Evolutionary conservation across 2,797 vertebrate species (phyloP).

Genomic region (Coregonus suidteri): DNA sequence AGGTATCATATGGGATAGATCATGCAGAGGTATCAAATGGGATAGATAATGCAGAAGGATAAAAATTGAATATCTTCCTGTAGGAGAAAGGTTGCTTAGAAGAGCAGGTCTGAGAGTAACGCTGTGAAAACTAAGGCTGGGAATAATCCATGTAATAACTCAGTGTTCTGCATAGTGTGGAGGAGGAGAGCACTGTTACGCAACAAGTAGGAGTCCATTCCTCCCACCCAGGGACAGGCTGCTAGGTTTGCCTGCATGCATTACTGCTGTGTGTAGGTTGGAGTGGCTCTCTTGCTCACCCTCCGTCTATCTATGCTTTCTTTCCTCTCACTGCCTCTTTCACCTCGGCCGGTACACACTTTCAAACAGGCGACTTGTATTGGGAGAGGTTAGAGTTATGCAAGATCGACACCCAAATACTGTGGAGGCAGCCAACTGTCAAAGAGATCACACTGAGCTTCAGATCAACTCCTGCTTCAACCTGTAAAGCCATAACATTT

Average conservation of each 20-base stretch:
- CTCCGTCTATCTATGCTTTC: conserved; percentile 14
- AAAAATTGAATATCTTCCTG: not conserved
- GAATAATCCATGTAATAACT: conserved; percentile 57
- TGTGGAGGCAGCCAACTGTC: conserved; percentile 18
- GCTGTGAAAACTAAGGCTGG: conserved; percentile 51
- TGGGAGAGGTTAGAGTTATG: not conserved
- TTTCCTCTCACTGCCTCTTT: conserved; percentile 23
- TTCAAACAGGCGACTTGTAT: not conserved
- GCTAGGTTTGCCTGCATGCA: conserved; percentile 58
- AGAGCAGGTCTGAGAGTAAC: conserved; percentile 17
- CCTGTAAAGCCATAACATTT: conserved; percentile 41
- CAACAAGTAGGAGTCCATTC: conserved; percentile 68
- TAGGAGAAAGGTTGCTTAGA: not conserved
- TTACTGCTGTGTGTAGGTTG: conserved; percentile 61
- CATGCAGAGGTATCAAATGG: no score
- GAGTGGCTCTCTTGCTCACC: conserved; percentile 52
- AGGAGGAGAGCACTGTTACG: conserved; percentile 72
- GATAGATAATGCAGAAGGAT: not conserved
- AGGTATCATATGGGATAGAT: not conserved
- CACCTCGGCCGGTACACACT: conserved; percentile 13
- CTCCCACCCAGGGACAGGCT: conserved; percentile 59
- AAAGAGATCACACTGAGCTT: conserved; percentile 31
- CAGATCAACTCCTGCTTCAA: conserved; percentile 49
- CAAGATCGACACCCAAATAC: conserved; percentile 36
- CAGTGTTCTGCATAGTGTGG: conserved; percentile 59